Evolutionary conservation across 2,113 vertebrate genomes (phyloP).

Genomic region (Balaeniceps rex): DNA sequence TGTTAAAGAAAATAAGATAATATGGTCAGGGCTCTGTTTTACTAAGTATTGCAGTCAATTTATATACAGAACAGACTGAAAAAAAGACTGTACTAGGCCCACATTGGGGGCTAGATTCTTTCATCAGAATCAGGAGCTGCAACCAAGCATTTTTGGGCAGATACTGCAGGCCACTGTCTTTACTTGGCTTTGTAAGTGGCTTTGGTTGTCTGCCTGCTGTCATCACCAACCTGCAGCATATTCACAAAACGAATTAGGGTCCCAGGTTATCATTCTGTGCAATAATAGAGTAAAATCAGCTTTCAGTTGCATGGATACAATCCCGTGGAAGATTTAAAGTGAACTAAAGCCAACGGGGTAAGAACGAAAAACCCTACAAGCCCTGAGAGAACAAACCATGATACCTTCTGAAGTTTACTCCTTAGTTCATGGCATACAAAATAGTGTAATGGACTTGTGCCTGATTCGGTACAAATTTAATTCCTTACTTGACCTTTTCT

Average conservation of each 20-base stretch:
- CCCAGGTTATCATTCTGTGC: neutral
- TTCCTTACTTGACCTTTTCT: neutral
- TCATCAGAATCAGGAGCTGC: neutral
- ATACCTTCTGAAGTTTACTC: neutral
- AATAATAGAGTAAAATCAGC: neutral
- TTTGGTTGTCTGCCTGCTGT: neutral
- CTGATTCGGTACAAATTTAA: neutral
- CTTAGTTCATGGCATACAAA: neutral
- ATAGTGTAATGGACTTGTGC: neutral
- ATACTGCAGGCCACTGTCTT: neutral
- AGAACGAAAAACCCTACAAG: neutral
- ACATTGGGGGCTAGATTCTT: no score
- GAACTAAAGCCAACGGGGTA: neutral
- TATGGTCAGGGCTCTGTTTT: neutral
- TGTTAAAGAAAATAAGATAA: neutral
- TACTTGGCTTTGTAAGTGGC: neutral
- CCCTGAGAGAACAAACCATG: neutral
- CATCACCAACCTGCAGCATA: neutral
- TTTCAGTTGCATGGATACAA: neutral
- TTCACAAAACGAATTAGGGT: neutral
- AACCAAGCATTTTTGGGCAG: neutral
- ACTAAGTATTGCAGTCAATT: neutral
- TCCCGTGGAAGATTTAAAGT: neutral
- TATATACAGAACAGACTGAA: neutral
- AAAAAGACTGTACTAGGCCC: neutral